Evolutionary conservation across 2,113 vertebrate genomes (phyloP).

Genomic region (Cyanistes caeruleus): DNA sequence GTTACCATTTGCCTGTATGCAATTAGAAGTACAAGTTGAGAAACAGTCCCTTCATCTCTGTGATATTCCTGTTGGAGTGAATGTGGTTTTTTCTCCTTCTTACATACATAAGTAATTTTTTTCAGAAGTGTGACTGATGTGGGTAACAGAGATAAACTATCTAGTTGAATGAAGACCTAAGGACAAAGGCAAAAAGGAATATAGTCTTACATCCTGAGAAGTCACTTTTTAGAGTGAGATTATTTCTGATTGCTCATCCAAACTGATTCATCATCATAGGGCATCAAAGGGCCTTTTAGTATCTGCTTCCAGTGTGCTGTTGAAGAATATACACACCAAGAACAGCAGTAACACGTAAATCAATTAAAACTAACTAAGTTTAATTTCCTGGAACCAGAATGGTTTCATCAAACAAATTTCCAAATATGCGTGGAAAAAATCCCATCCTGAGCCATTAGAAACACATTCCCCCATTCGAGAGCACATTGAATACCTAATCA

Average conservation of each 20-base stretch:
- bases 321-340: neutral
- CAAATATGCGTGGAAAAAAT: neutral
- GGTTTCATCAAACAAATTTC: neutral
- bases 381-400: neutral
- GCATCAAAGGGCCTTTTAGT: neutral
- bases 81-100: neutral
- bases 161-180: neutral
- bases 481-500: neutral
- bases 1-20: neutral
- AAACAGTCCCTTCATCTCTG: neutral
- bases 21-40: neutral
- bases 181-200: neutral
- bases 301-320: neutral
- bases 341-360: neutral
- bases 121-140: neutral
- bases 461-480: neutral
- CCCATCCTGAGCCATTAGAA: neutral
- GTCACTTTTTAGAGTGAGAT: neutral
- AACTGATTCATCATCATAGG: neutral
- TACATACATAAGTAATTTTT: neutral
- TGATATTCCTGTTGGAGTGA: neutral
- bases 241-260: neutral
- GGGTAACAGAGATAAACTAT: neutral
- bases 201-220: neutral
- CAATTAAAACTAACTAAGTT: neutral